A percentile compares a stretch with the other conserved stretches of the same genome.
Conservation (phyloP, 2,888 invertebrate species). For the Choreutis nemorana region DNA sequence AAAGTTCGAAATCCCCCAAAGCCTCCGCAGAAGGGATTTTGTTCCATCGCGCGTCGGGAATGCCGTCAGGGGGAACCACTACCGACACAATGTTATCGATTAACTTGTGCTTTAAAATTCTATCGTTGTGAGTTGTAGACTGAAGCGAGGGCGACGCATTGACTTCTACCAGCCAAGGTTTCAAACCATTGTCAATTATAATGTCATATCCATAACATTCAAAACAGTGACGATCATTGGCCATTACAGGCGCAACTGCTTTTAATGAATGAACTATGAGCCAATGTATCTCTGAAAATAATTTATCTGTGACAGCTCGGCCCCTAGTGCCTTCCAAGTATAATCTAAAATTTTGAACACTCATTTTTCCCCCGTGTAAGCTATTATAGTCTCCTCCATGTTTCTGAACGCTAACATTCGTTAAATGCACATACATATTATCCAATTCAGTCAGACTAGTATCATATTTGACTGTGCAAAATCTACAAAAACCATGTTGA, state of each 20-base stretch:
- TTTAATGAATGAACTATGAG: constrained; percentile 93
- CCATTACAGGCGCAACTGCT: constrained; percentile 93
- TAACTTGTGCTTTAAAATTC: constrained; percentile 92
- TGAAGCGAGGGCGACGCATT: constrained; percentile 96
- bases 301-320: constrained; percentile 84
- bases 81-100: constrained; percentile 93
- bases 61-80: constrained; percentile 86
- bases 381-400: constrained; percentile 96
- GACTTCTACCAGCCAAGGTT: constrained; percentile 94
- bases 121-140: constrained; percentile 93
- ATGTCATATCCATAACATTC: constrained; percentile 97
- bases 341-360: constrained; percentile 88
- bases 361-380: constrained; percentile 95
- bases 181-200: constrained; percentile 91
- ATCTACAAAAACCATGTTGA: constrained; percentile 93
- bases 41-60: constrained; percentile 91
- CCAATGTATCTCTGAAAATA: constrained; percentile 92
- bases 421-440: constrained; percentile 95
- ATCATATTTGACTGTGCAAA: constrained; percentile 96
- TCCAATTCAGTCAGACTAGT: constrained; percentile 88
- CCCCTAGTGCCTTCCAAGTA: constrained; percentile 93
- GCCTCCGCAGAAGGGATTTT: constrained; percentile 79
- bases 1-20: constrained; percentile 83
- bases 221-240: constrained; percentile 92
- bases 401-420: constrained; percentile 97